A percentile compares a stretch with the other conserved stretches of the same genome.
phyloP scores from a whole-genome alignment of 1,140 invertebrate genomes.

The Ceratina japonica region DNA sequence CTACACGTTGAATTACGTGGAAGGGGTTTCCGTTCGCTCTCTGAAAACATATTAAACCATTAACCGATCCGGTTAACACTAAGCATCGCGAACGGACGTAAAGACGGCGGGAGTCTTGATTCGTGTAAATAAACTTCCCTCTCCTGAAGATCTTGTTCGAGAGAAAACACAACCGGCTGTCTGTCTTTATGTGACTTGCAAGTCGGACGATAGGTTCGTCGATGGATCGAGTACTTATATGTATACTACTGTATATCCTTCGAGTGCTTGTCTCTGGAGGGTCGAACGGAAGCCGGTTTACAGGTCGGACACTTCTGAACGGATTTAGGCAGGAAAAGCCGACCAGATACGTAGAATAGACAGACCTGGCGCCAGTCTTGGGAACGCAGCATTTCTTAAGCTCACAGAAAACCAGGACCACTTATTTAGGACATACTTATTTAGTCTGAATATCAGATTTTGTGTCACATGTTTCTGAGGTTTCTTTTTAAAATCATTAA shows the following conservation, averaged over 20 bases:
- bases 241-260: slow-evolving; percentile 26
- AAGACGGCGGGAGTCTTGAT: slow-evolving; percentile 29
- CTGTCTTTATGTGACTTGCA: slow-evolving; percentile 45
- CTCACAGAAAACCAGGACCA: background rate
- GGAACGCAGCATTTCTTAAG: background rate
- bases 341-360: slow-evolving; percentile 30
- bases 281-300: slow-evolving; percentile 49
- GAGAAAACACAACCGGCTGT: slow-evolving; percentile 53
- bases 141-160: slow-evolving; percentile 11
- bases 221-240: slow-evolving; percentile 59
- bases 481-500: too few species aligned
- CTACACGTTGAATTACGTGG: background rate
- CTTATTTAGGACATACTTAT: too few species aligned
- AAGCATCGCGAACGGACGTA: slow-evolving; percentile 21
- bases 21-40: slow-evolving; percentile 4
- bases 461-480: too few species aligned
- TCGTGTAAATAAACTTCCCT: slow-evolving; percentile 39
- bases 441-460: too few species aligned
- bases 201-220: slow-evolving; percentile 31
- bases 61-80: slow-evolving; percentile 7
- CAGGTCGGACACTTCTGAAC: slow-evolving; percentile 2
- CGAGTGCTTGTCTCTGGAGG: slow-evolving; percentile 46
- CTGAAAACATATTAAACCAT: slow-evolving; percentile 23
- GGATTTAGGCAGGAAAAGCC: slow-evolving; percentile 51
- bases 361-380: slow-evolving; percentile 61